Evolutionary conservation across 2,113 vertebrate species (phyloP), one percentile per base, ranked within the genome.

Genomic region (Struthio camelus): DNA sequence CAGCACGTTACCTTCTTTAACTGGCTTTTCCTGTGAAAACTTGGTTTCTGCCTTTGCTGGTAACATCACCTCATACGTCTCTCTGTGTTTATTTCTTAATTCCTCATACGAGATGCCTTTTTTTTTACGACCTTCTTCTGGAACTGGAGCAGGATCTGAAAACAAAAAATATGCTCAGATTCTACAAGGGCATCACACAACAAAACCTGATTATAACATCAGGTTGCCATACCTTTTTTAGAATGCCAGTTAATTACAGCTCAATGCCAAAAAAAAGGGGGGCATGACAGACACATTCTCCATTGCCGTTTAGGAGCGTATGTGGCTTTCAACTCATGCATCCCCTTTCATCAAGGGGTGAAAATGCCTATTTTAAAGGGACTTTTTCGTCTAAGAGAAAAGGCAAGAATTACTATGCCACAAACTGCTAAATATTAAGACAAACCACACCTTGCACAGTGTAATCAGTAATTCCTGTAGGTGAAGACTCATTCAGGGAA

Each of bases 401-500:
- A 85, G 38, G 24, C 13, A 80, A 71, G 38, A 92, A 40, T n/a
- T 66, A 85, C 46, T 89, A 86, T 56, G 87, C 79, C 80, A 88
- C 87, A 82, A 97, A 95, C 76, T 85, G 70, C 65, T 96, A 81
- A 95, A 90, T 67, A 89, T 50, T 38, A 95, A 96, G 89, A 93
- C 80, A 95, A 97, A 96, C 94, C 96, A 82, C 97, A 98, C 98
- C 98, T 98, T 96, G 96, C 80, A 80, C 94, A 91, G 85, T 28
- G 89, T 97, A 93, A 94, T 98, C 98, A 80, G 96, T 97, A 94
- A 98, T 98, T 96, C 98, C 98, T 59, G 97, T 98, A 44, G 98
- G 98, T 81, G 98, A 95, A 38, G 98, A 98, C 64, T 99, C 99
- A 91, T 98, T 99, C 94, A 98, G 90, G 90, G 98, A 98, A 90